A percentile compares a stretch with the other conserved stretches of the same genome.
These are phyloP conservation scores for Hanleya hanleyi DNA, from an alignment of 2,888 invertebrate genomes.

Conservation along the genomic window DNA sequence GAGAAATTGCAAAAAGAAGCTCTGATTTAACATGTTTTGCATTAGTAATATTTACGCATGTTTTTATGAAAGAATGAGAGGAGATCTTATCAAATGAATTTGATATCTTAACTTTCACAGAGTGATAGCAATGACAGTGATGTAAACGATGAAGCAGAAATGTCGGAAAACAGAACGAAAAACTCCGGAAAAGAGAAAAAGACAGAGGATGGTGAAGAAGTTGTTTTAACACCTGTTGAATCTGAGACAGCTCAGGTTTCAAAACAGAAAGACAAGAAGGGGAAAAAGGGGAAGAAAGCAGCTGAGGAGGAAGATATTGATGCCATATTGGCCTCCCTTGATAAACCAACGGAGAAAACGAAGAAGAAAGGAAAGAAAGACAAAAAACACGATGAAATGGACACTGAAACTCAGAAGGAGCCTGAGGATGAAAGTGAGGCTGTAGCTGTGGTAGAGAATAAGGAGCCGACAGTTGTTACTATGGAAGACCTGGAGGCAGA, in stretches of 20 bases:
- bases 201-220: not conserved
- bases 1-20: too few relatives aligned
- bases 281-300: constrained; percentile 55
- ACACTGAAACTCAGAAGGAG: constrained; percentile 18
- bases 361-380: constrained; percentile 39
- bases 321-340: constrained; percentile 68
- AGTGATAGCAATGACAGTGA: constrained; percentile 12
- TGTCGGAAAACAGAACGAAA: constrained; percentile 29
- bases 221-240: not conserved
- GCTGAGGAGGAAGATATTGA: constrained; percentile 68
- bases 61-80: too few relatives aligned
- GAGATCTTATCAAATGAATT: too few relatives aligned
- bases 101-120: constrained; percentile 4
- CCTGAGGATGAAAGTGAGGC: not conserved
- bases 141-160: constrained; percentile 38
- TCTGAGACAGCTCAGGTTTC: not conserved
- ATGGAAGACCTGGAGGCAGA: constrained; percentile 53
- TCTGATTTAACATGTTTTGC: too few relatives aligned
- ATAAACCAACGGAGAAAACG: constrained; percentile 54
- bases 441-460: not conserved
- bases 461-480: constrained; percentile 23
- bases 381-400: constrained; percentile 6
- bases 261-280: constrained; percentile 41
- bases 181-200: constrained; percentile 40
- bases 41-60: too few relatives aligned